Evolutionary conservation across 2,113 vertebrate genomes (phyloP).

Genomic region (Campylorhamphus procurvoides): DNA sequence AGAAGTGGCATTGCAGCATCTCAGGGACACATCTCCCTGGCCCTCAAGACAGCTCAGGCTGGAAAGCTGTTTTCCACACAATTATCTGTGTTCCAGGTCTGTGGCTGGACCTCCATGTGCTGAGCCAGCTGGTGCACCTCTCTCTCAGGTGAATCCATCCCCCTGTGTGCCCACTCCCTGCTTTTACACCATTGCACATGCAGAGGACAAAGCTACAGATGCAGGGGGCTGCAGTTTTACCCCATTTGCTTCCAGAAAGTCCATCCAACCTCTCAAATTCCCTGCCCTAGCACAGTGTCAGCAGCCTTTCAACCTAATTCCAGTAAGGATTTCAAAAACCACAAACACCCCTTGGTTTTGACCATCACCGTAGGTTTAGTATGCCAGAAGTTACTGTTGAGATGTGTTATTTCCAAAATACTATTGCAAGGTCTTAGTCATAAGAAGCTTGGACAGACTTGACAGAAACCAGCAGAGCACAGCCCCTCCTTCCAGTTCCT

Average conservation of each 20-base stretch:
- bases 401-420: conserved; percentile 52
- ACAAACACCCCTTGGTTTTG: not conserved
- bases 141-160: rapidly evolving
- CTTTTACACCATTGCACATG: too few relatives aligned
- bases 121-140: not conserved
- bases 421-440: not conserved
- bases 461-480: not conserved
- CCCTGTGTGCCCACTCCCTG: not conserved
- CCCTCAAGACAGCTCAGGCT: not conserved
- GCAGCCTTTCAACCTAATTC: not conserved
- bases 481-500: not conserved
- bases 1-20: not conserved
- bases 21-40: not conserved
- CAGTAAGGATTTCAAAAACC: not conserved
- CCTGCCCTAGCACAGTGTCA: not conserved
- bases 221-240: rapidly evolving
- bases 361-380: not conserved
- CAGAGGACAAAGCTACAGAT: not conserved
- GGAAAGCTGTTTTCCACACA: not conserved
- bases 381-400: conserved; percentile 39
- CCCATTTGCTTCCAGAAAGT: not conserved
- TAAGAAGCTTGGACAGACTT: not conserved
- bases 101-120: not conserved
- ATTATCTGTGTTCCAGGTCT: not conserved
- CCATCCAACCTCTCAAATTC: not conserved